Evolutionary conservation across 1,140 invertebrate genomes (phyloP).

Genomic region (Drosophila repleta): DNA sequence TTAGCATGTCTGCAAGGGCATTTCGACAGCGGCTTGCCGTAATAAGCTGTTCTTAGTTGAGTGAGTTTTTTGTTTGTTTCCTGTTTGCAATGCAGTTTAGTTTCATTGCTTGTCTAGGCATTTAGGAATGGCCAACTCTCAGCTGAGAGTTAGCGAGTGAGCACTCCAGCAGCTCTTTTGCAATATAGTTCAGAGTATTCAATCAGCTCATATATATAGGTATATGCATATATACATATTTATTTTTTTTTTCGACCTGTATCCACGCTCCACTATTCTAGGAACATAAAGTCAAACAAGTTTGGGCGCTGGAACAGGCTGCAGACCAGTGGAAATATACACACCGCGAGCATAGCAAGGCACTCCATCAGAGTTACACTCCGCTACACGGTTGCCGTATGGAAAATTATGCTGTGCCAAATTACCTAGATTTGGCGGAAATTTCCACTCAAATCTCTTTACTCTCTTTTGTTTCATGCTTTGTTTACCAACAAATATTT

Average conservation of each 20-base stretch:
- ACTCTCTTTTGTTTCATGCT: neutral
- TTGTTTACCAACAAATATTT: neutral
- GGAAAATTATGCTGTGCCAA: too few species aligned
- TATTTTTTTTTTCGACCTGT: too few species aligned
- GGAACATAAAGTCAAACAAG: conserved; percentile 12
- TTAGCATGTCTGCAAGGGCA: conserved; percentile 7
- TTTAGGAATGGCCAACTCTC: neutral
- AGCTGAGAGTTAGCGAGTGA: neutral
- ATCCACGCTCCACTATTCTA: neutral
- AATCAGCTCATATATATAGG: neutral
- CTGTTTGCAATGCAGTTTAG: conserved; percentile 15
- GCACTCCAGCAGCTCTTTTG: neutral
- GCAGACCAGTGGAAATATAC: conserved; percentile 10
- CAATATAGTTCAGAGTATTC: conserved; percentile 2
- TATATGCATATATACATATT: too few species aligned
- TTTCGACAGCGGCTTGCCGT: neutral
- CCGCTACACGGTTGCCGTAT: neutral
- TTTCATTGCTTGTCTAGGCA: conserved; percentile 3
- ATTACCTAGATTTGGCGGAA: neutral
- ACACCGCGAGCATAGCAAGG: neutral
- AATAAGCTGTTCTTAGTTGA: neutral
- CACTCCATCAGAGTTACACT: conserved; percentile 5
- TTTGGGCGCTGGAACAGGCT: conserved; percentile 6
- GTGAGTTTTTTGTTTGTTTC: neutral
- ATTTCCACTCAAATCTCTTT: conserved; percentile 10